phyloP scores from a whole-genome alignment of 2,888 invertebrate genomes.

The Graphium colonna region DNA sequence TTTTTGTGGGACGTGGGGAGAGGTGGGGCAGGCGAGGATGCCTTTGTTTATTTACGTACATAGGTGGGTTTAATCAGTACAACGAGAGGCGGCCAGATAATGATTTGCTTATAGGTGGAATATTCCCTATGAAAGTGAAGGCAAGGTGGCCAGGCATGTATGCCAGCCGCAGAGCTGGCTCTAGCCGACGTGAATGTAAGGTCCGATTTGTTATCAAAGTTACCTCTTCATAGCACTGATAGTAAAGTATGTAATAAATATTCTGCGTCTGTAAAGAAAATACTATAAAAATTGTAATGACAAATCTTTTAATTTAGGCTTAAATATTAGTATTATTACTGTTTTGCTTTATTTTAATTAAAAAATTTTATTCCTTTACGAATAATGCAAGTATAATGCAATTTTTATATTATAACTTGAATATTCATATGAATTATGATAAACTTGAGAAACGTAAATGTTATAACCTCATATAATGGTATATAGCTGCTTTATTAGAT shows the following conservation, averaged over 20 bases:
- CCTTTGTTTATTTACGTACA: constrained; percentile 56
- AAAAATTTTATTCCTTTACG: too few species aligned
- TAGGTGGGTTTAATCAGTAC: constrained; percentile 52
- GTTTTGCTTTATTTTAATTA: too few species aligned
- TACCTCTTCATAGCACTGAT: constrained; percentile 96
- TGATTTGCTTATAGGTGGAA: constrained; percentile 96
- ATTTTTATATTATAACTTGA: too few species aligned
- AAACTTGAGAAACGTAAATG: too few species aligned
- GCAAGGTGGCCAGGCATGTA: constrained; percentile 99
- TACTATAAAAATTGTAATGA: too few species aligned
- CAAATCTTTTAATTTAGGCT: too few species aligned
- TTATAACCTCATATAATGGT: too few species aligned
- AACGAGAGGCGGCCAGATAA: constrained; percentile 79
- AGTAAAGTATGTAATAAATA: constrained; percentile 86
- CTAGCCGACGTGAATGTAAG: constrained; percentile 96
- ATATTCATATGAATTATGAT: too few species aligned
- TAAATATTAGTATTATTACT: too few species aligned
- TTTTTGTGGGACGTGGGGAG: constrained; percentile 28
- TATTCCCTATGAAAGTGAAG: constrained; percentile 98
- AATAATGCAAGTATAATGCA: too few species aligned
- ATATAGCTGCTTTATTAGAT: constrained; percentile 18
- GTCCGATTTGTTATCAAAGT: constrained; percentile 90
- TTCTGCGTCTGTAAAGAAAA: neutral
- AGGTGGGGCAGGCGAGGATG: constrained; percentile 39
- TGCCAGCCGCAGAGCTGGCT: constrained; percentile 98